Percentiles rank a stretch among this genome's conserved stretches.
Conservation (phyloP, 2,888 invertebrate species). For the Microctonus aethiopoides region DNA sequence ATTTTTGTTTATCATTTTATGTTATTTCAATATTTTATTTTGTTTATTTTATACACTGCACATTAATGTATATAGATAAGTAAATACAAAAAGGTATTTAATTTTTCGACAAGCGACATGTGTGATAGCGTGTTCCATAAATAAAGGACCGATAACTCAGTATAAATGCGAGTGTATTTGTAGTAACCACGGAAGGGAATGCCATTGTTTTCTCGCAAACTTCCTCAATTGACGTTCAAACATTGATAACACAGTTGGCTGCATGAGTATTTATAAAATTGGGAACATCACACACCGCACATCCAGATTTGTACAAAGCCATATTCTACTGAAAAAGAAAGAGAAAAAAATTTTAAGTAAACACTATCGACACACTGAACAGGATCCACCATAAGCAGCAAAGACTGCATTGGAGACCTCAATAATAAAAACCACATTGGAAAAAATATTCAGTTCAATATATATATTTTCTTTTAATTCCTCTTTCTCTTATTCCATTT, state of each 20-base stretch:
- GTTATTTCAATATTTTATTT: background rate
- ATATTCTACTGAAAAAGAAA: too few species aligned
- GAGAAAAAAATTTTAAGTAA: too few species aligned
- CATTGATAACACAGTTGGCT: conserved; percentile 15
- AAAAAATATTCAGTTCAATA: background rate
- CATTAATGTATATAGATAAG: background rate
- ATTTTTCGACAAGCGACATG: background rate
- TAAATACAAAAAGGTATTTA: background rate
- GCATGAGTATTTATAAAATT: conserved; percentile 19
- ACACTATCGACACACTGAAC: background rate
- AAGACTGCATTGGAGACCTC: background rate
- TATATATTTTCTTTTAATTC: background rate
- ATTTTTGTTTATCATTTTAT: background rate
- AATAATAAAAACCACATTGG: background rate
- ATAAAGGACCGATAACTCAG: conserved; percentile 39
- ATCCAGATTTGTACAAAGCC: background rate
- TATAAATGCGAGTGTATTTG: conserved; percentile 3
- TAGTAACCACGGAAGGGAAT: conserved; percentile 7
- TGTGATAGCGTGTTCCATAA: conserved; percentile 35
- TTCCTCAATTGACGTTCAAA: conserved; percentile 28
- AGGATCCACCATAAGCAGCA: conserved; percentile 1
- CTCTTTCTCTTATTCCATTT: background rate
- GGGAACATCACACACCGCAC: conserved; percentile 15
- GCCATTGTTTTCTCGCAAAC: conserved; percentile 24
- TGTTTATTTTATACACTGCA: background rate